Percentiles rank a stretch among this genome's conserved stretches.
phyloP scores from a whole-genome alignment of 2,113 vertebrate genomes.

The Ammodytes dubius region DNA sequence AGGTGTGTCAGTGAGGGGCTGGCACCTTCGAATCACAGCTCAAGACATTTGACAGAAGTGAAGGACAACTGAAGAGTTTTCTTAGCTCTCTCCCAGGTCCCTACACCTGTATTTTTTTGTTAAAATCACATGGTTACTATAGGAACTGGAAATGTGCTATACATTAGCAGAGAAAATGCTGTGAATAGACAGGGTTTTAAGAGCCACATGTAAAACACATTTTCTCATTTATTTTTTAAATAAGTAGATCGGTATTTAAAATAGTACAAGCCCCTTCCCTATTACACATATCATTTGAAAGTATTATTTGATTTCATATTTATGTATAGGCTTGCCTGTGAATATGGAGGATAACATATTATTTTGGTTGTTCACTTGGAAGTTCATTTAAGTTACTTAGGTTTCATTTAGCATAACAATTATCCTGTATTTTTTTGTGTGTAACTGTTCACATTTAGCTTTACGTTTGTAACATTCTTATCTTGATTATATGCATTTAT shows the following conservation, averaged over 20 bases:
- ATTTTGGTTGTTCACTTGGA: no score
- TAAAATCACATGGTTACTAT: conserved; percentile 62
- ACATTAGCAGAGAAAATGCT: conserved; percentile 3
- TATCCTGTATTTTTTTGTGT: not conserved
- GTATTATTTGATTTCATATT: not conserved
- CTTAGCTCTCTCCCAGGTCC: conserved; percentile 50
- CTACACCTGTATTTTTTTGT: conserved; percentile 83
- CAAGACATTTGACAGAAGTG: conserved; percentile 43
- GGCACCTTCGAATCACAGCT: conserved; percentile 54
- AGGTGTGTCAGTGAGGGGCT: conserved; percentile 56
- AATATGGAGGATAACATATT: no score
- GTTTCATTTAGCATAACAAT: not conserved
- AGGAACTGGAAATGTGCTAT: conserved; percentile 57
- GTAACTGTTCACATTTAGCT: not conserved
- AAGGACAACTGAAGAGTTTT: conserved; percentile 42
- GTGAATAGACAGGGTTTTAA: not conserved
- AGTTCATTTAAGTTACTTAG: not conserved
- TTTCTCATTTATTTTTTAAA: not conserved
- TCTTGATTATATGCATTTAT: conserved; percentile 12
- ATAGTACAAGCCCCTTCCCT: not conserved
- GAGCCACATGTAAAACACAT: not conserved
- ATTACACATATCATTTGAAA: not conserved
- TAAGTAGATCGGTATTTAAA: not conserved
- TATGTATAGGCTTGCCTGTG: not conserved
- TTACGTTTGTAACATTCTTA: not conserved